A percentile compares a stretch with the other conserved stretches of the same genome.
These are phyloP conservation scores for Ormyrus labotus DNA, from an alignment of 2,888 invertebrate genomes.

Conservation along the genomic window DNA sequence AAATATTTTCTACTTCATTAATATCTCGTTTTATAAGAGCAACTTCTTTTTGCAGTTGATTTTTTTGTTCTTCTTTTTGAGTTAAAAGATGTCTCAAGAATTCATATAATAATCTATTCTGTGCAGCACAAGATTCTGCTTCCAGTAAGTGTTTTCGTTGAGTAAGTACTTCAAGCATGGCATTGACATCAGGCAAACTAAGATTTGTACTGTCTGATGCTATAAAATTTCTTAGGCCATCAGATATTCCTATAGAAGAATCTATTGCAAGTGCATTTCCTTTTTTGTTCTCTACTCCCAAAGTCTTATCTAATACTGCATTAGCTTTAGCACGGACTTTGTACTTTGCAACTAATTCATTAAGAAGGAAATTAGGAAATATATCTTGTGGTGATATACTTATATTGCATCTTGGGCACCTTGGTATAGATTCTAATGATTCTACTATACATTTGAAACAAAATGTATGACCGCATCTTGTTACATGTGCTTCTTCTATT, in stretches of 20 bases:
- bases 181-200: slow-evolving; percentile 87
- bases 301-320: slow-evolving; percentile 72
- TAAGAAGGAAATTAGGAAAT: slow-evolving; percentile 91
- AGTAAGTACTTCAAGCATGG: slow-evolving; percentile 87
- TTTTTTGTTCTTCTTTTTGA: slow-evolving; percentile 83
- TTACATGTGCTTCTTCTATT: slow-evolving; percentile 93
- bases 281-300: slow-evolving; percentile 63
- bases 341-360: slow-evolving; percentile 87
- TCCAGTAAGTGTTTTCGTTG: slow-evolving; percentile 88
- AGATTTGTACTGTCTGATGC: slow-evolving; percentile 84
- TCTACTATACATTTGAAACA: slow-evolving; percentile 88
- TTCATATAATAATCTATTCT: slow-evolving; percentile 88
- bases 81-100: slow-evolving; percentile 87
- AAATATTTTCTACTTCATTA: slow-evolving; percentile 83
- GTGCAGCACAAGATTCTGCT: slow-evolving; percentile 87
- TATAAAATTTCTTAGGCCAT: slow-evolving; percentile 79
- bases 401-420: slow-evolving; percentile 91
- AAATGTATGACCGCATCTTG: slow-evolving; percentile 94
- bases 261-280: slow-evolving; percentile 62
- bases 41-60: slow-evolving; percentile 84
- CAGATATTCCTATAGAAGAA: slow-evolving; percentile 67
- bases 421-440: slow-evolving; percentile 81
- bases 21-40: slow-evolving; percentile 86
- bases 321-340: slow-evolving; percentile 78
- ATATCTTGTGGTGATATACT: slow-evolving; percentile 84